A percentile compares a stretch with the other conserved stretches of the same genome.
phyloP scores from a whole-genome alignment of 2,888 invertebrate species.

The Isoperla grammatica region DNA sequence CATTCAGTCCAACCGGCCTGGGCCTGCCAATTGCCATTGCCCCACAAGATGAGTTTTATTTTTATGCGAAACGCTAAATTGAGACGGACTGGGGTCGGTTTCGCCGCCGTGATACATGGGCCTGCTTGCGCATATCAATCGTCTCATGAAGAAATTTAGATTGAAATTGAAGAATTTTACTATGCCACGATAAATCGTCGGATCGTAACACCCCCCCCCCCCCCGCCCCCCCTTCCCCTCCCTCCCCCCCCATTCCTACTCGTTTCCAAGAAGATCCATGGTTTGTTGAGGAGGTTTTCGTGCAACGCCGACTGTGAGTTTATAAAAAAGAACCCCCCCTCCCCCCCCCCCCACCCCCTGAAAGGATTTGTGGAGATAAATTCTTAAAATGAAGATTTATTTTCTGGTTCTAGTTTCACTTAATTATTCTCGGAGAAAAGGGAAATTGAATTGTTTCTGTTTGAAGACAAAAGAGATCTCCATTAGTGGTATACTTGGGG shows the following conservation, averaged over 20 bases:
- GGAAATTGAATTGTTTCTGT: not conserved
- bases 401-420: not conserved
- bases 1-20: too few species aligned
- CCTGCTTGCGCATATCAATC: not conserved
- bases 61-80: too few species aligned
- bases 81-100: too few species aligned
- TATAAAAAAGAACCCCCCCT: not conserved
- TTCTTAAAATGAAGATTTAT: slow-evolving; percentile 1
- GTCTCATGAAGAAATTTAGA: not conserved
- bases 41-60: too few species aligned
- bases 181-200: not conserved
- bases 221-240: too few species aligned
- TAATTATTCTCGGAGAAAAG: not conserved
- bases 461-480: not conserved
- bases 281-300: not conserved
- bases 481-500: slow-evolving; percentile 6
- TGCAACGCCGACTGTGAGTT: not conserved
- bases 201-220: not conserved
- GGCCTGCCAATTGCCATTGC: too few species aligned
- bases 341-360: not conserved
- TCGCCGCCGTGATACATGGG: too few species aligned
- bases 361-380: not conserved
- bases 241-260: too few species aligned
- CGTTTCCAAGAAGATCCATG: not conserved
- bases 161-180: slow-evolving; percentile 10